Evolutionary conservation across 30 jellyfish, hydroid and myxozoan genomes (phyloP).

Genomic region (Aurelia aurita): DNA sequence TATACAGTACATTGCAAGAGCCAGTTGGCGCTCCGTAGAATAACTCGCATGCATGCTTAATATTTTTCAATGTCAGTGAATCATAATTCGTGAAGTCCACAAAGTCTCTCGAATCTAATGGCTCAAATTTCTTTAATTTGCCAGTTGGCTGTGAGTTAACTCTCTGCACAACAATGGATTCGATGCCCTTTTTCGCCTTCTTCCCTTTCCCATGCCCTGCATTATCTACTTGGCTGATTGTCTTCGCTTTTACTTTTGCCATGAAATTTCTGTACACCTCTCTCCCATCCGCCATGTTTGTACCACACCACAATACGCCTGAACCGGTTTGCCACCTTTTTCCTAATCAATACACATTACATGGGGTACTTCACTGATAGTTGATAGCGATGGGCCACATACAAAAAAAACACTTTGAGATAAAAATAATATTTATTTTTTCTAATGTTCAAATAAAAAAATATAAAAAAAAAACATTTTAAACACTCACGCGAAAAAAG

Average conservation of each 20-base stretch:
- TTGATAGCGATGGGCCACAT: constrained; percentile 24
- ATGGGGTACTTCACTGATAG: not conserved
- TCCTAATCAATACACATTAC: not conserved
- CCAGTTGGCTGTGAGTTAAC: constrained; percentile 41
- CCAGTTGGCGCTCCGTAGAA: constrained; percentile 44
- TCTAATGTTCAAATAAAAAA: too few relatives aligned
- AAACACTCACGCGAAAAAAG: too few relatives aligned
- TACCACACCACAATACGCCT: too few relatives aligned
- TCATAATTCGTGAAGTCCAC: constrained; percentile 49
- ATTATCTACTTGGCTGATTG: not conserved
- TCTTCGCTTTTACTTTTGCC: constrained; percentile 16
- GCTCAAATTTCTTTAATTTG: constrained; percentile 32
- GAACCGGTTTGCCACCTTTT: not conserved
- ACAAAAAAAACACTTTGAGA: not conserved
- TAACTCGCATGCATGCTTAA: constrained; percentile 45
- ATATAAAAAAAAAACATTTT: too few relatives aligned
- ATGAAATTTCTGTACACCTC: not conserved
- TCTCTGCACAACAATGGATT: constrained; percentile 36
- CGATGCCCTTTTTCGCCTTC: constrained; percentile 1
- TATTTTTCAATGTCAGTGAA: constrained; percentile 13
- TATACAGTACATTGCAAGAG: constrained; percentile 60
- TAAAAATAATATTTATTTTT: not conserved
- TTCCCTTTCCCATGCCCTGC: not conserved
- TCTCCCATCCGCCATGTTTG: constrained; percentile 7
- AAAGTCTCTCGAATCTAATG: constrained; percentile 45